phyloP scores from a whole-genome alignment of 2,797 vertebrate species.

The Trachurus trachurus region DNA sequence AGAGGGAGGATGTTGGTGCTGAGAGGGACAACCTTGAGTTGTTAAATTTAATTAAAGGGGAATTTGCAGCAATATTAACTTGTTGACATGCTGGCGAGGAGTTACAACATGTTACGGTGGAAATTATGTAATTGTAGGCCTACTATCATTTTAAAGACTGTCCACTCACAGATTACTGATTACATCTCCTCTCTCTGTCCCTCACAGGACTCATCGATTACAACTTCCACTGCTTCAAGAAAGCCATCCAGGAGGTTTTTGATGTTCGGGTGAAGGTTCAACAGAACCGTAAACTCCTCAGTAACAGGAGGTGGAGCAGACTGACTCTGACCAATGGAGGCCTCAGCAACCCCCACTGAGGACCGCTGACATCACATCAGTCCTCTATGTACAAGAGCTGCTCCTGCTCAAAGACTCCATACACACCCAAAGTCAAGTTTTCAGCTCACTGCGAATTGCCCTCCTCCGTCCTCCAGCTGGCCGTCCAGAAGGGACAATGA shows the following conservation, averaged over 20 bases:
- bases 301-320: constrained; percentile 89
- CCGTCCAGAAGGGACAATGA: neutral
- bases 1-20: too few species aligned
- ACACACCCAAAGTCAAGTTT: neutral
- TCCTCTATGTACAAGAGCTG: constrained; percentile 3
- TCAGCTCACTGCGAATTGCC: neutral
- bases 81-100: too few species aligned
- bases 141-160: neutral
- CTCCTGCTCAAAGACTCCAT: neutral
- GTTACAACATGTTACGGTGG: too few species aligned
- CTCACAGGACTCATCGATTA: constrained; percentile 94
- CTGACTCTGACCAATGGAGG: constrained; percentile 88
- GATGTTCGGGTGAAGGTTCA: constrained; percentile 93
- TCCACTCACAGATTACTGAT: neutral
- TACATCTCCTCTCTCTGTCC: neutral
- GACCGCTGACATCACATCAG: constrained; percentile 1
- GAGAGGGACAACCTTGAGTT: too few species aligned
- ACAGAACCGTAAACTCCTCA: constrained; percentile 91
- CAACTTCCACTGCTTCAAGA: constrained; percentile 98
- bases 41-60: too few species aligned
- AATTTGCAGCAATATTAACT: too few species aligned
- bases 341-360: constrained; percentile 75
- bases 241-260: constrained; percentile 97
- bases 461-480: neutral
- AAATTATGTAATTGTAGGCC: too few species aligned